phyloP scores from a whole-genome alignment of 2,113 vertebrate genomes.

The Istiophorus platypterus region DNA sequence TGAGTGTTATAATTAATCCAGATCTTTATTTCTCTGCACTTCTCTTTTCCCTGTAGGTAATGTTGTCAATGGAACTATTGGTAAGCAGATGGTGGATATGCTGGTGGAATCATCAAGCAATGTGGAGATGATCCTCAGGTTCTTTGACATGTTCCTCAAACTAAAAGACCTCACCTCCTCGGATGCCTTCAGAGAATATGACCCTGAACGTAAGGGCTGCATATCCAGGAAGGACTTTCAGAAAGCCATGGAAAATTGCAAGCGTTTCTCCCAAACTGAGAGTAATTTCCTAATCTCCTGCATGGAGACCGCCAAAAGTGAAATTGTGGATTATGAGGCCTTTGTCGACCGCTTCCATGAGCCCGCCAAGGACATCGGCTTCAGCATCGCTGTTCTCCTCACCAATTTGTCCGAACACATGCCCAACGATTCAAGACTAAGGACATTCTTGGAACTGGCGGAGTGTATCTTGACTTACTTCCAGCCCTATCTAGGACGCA shows the following conservation, averaged over 20 bases:
- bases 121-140: slow-evolving; percentile 96
- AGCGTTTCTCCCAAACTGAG: slow-evolving; percentile 90
- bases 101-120: slow-evolving; percentile 95
- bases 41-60: slow-evolving; percentile 85
- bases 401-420: slow-evolving; percentile 98
- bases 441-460: slow-evolving; percentile 91
- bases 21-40: not conserved
- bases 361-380: slow-evolving; percentile 96
- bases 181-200: slow-evolving; percentile 91
- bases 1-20: not conserved
- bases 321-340: slow-evolving; percentile 91
- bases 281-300: slow-evolving; percentile 93
- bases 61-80: slow-evolving; percentile 95
- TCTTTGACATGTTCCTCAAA: slow-evolving; percentile 98
- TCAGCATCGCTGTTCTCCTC: slow-evolving; percentile 93
- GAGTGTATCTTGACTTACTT: slow-evolving; percentile 93
- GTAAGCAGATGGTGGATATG: slow-evolving; percentile 99
- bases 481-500: slow-evolving; percentile 92
- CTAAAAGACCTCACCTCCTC: slow-evolving; percentile 95
- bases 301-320: slow-evolving; percentile 88
- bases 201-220: slow-evolving; percentile 90
- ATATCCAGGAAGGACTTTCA: slow-evolving; percentile 96
- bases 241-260: slow-evolving; percentile 94
- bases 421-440: slow-evolving; percentile 90
- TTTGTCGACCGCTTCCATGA: slow-evolving; percentile 95